Percentiles rank a stretch among this genome's conserved stretches.
These are phyloP conservation scores for Pristiophorus japonicus DNA, from an alignment of 2,113 vertebrate genomes.

Conservation along the genomic window DNA sequence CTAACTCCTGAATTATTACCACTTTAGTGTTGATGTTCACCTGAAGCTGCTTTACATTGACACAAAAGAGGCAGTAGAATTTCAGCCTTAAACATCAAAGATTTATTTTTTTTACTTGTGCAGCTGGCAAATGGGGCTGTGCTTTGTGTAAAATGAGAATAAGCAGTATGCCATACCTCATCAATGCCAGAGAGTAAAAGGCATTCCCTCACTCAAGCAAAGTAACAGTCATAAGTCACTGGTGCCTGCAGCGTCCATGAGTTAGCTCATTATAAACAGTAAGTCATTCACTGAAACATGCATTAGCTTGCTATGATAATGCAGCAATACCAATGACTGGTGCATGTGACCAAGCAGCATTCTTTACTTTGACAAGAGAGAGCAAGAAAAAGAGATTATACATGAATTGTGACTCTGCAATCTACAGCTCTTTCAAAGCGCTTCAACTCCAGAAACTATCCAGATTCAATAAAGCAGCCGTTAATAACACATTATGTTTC, in stretches of 20 bases:
- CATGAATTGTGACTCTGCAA: neutral
- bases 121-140: neutral
- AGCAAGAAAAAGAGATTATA: neutral
- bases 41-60: neutral
- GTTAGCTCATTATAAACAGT: neutral
- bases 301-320: neutral
- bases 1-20: neutral
- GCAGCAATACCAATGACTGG: neutral
- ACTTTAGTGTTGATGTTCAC: too few relatives aligned
- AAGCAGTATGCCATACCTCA: neutral
- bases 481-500: slow-evolving; percentile 17
- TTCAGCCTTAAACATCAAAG: neutral
- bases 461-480: neutral
- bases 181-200: too few relatives aligned
- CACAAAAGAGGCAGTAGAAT: neutral
- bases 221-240: neutral
- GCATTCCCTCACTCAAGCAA: neutral
- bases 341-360: neutral
- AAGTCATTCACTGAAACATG: neutral
- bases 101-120: neutral
- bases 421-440: neutral
- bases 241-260: neutral
- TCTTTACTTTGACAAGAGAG: neutral
- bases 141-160: neutral
- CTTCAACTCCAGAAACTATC: neutral